Evolutionary conservation across 2,888 invertebrate species (phyloP).

Genomic region (Anthrax anthrax): DNA sequence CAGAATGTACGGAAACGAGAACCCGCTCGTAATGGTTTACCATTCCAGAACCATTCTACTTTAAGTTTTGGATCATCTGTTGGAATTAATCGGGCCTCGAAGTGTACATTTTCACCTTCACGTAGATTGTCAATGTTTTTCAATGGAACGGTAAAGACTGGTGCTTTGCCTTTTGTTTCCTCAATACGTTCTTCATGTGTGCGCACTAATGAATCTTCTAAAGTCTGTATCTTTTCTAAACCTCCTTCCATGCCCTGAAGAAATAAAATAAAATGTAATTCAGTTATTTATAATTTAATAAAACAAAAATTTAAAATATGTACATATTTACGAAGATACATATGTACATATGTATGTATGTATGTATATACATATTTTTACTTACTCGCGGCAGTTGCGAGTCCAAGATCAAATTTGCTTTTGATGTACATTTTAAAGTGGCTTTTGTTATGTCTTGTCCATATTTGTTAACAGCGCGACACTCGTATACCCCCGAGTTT

Average conservation of each 20-base stretch:
- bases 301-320: not conserved
- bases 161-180: conserved; percentile 70
- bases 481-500: conserved; percentile 88
- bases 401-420: conserved; percentile 78
- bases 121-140: conserved; percentile 74
- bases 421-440: conserved; percentile 71
- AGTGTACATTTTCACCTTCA: conserved; percentile 85
- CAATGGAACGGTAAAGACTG: conserved; percentile 77
- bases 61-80: conserved; percentile 82
- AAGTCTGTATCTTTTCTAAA: conserved; percentile 78
- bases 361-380: conserved; percentile 7
- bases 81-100: conserved; percentile 76
- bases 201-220: conserved; percentile 79
- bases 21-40: conserved; percentile 73
- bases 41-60: conserved; percentile 92
- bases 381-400: conserved; percentile 79
- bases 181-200: conserved; percentile 55
- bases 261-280: conserved; percentile 6
- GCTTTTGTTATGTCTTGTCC: conserved; percentile 80
- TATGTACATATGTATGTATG: no score
- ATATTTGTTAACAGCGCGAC: conserved; percentile 80
- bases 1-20: conserved; percentile 92
- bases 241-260: conserved; percentile 83
- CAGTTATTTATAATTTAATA: not conserved
- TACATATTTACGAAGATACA: not conserved